Evolutionary conservation across 2,797 vertebrate genomes (phyloP), one percentile per base, ranked within the genome.

Genomic region (Rhinatrema bivittatum): DNA sequence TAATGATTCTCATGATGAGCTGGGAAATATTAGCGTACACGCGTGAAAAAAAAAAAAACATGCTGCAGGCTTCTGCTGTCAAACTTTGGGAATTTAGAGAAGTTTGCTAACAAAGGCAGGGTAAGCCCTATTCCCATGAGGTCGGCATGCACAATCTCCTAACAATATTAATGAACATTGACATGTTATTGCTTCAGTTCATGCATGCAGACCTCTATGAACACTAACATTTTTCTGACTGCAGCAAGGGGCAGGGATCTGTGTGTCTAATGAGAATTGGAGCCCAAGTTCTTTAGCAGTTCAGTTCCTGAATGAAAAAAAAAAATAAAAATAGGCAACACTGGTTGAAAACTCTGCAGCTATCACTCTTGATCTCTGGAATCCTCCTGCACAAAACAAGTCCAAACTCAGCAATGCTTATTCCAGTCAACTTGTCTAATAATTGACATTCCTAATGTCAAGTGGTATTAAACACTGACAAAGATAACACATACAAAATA

Each of bases 1-100:
- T n/a, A n/a, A n/a, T 14, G 10, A 18, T 16, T 8, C 26, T 30
- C 6, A 14, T 5, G 5, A 16, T 30, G 33, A 25, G 2, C 3
- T 7, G 32, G n/a, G n/a, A 13, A 34, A 33, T 42, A 46, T 49
- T 51, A 61, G 61, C 50, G 46, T 48, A 36, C 52, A 56, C 45
- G 33, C 19, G 24, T 34, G 43, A 29, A 31, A 43, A 39, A 61
- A 64, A 56, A 59, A 43, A 34, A 32, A 43, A 41, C 27, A 41
- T 37, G 22, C 23, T 57, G 38, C 19, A 30, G 24, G 54, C 32
- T 36, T 12, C 18, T 37, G 10, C 25, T 40, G n/a, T 32, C 42
- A 53, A 58, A 36, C 16, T 54, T 50, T 2, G 15, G 11, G 38
- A 16, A 29, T 30, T 38, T 25, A 20, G 15, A 45, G 15, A 53